Base-by-base conservation (phyloP, 2,888 invertebrate species). In the Synergus umbraculus region DNA sequence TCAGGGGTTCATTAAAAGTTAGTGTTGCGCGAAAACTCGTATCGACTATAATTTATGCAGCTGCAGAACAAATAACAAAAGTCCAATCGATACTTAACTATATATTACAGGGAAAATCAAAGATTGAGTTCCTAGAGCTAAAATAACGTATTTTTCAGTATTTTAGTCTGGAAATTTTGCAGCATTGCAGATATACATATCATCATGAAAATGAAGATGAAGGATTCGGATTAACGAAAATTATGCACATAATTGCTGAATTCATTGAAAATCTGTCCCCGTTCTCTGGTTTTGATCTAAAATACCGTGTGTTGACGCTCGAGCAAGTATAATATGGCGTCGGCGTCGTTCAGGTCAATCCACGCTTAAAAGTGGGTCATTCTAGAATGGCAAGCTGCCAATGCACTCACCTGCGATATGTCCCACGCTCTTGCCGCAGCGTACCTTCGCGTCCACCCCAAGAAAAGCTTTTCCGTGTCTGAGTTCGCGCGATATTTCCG, bases 301-400 rank as follows among this genome's bases (percentile, higher is more conserved):
- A 18, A 46, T 49, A 46, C 29, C 5, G 46, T 29, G 29, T 69
- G 69, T 69, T 37, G 7, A n/a, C 15, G 41, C 65, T 41, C 41
- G 41, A 65, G 64, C 43, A 66, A n/a, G 43, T 66, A 41, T 66
- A 69, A 46, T 22, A 29, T 69, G 69, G 69, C 69, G 69, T 8
- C 13, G 49, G 44, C 44, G 9, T 43, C 18, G 43, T n/a, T 54
- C 69, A 37, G 73, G 49, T 73, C 73, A 73, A 73, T 54, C 73
- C n/a, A 73, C 73, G 73, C 54, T 73, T 73, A 54, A 54, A 73
- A 73, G 54, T 73, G 54, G 73, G 73, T 73, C 73, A 73, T 54
- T 54, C 73, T 37, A 37, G 22, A 22, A 79, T 89, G 90, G 89
- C 90, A 88, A 80, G 54, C 83, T 87, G 89, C 89, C 90, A 90